Conservation (phyloP, 2,888 invertebrate genomes). For the Nineta flava region DNA sequence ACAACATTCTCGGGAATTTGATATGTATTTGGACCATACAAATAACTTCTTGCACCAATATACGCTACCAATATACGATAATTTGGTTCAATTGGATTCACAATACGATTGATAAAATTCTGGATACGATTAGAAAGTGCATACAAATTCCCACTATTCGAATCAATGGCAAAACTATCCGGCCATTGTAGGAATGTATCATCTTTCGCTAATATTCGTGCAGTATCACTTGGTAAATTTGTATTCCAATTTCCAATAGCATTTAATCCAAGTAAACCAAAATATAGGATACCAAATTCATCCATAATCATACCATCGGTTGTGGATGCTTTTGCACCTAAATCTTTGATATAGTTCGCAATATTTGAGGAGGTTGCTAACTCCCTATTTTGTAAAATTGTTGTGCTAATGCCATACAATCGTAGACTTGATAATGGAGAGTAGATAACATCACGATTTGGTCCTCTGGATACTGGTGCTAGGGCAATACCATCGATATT, state of each 20-base stretch:
- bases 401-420: slow-evolving; percentile 47
- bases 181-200: slow-evolving; percentile 55
- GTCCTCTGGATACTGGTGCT: slow-evolving; percentile 29
- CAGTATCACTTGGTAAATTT: slow-evolving; percentile 31
- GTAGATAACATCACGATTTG: slow-evolving; percentile 40
- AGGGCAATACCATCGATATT: slow-evolving; percentile 57
- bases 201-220: slow-evolving; percentile 49
- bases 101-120: slow-evolving; percentile 43
- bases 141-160: slow-evolving; percentile 41
- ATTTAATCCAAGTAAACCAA: slow-evolving; percentile 49
- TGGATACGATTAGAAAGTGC: slow-evolving; percentile 52
- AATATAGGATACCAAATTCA: slow-evolving; percentile 48
- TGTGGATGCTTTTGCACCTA: slow-evolving; percentile 48
- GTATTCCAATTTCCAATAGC: slow-evolving; percentile 58
- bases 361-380: slow-evolving; percentile 20
- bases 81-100: slow-evolving; percentile 42
- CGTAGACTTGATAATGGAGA: slow-evolving; percentile 51
- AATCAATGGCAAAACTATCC: slow-evolving; percentile 52
- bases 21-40: slow-evolving; percentile 25
- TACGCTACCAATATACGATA: slow-evolving; percentile 48
- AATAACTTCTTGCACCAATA: slow-evolving; percentile 45
- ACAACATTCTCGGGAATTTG: too few species aligned
- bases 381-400: slow-evolving; percentile 38
- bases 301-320: slow-evolving; percentile 65
- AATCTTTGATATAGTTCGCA: slow-evolving; percentile 30